Evolutionary conservation across 2,113 vertebrate genomes (phyloP).

Genomic region (Cygnus buccinator): DNA sequence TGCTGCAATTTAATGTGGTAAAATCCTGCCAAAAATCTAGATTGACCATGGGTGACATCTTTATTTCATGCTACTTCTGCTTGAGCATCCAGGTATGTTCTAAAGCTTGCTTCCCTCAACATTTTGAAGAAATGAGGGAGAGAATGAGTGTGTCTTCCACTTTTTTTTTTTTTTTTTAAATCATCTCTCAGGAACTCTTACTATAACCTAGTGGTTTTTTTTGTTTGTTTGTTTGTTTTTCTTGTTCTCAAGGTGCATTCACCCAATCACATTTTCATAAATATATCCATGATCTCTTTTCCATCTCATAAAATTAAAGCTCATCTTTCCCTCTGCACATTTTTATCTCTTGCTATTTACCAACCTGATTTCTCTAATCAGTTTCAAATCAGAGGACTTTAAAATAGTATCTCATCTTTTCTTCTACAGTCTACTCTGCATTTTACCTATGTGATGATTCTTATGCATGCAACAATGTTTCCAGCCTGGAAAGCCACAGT

Average conservation of each 20-base stretch:
- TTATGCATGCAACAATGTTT: too few species aligned
- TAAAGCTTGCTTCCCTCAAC: neutral
- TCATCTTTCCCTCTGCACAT: neutral
- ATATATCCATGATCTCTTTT: neutral
- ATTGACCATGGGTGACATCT: neutral
- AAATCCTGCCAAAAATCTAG: neutral
- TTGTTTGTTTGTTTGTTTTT: neutral
- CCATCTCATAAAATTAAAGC: neutral
- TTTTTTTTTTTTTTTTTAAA: neutral
- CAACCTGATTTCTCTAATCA: neutral
- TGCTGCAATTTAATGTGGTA: neutral
- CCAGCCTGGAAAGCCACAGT: neutral
- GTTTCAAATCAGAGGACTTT: neutral
- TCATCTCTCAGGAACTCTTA: neutral
- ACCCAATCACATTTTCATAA: neutral
- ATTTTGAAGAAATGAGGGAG: neutral
- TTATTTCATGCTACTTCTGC: neutral
- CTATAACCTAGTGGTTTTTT: neutral
- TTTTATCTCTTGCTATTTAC: neutral
- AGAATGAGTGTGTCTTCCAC: neutral
- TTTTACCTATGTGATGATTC: neutral
- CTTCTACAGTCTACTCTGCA: too few species aligned
- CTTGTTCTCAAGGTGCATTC: neutral
- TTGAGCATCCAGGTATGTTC: neutral
- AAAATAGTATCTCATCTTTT: neutral